phyloP scores from a whole-genome alignment of 1,140 invertebrate genomes.

The Neomicropteryx cornuta region DNA sequence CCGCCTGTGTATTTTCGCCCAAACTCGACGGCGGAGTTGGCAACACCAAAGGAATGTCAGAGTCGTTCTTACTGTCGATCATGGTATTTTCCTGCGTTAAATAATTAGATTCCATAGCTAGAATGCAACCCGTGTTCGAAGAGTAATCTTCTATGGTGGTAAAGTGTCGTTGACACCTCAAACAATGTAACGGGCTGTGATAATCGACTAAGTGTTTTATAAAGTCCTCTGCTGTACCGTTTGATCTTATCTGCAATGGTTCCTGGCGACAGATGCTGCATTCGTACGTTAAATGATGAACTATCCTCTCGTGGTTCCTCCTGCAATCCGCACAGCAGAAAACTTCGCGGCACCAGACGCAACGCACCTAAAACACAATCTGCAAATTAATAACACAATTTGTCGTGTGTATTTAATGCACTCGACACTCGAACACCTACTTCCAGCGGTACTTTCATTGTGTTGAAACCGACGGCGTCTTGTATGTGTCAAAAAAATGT shows the following conservation, averaged over 20 bases:
- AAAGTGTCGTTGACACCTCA: constrained; percentile 29
- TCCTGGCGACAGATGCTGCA: constrained; percentile 29
- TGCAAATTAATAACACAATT: no score
- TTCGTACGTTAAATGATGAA: constrained; percentile 28
- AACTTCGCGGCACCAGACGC: constrained; percentile 30
- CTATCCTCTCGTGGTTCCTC: constrained; percentile 25
- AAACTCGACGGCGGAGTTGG: constrained; percentile 15
- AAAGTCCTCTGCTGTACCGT: constrained; percentile 22
- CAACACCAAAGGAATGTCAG: constrained; percentile 14
- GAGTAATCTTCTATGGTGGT: constrained; percentile 27
- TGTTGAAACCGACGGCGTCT: no score
- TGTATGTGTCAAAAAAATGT: no score
- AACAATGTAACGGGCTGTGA: constrained; percentile 30
- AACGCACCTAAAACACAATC: constrained; percentile 17
- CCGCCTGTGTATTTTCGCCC: no score
- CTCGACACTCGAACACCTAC: no score
- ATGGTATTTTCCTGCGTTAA: no score
- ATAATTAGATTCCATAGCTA: no score
- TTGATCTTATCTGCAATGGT: constrained; percentile 23
- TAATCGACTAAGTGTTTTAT: constrained; percentile 25
- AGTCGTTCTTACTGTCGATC: constrained; percentile 26
- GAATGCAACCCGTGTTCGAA: not conserved
- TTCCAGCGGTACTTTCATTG: no score
- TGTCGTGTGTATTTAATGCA: no score
- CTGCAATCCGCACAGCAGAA: constrained; percentile 35